Conservation (phyloP, 2,797 vertebrate species). For the Paedocypris micromegethes region DNA sequence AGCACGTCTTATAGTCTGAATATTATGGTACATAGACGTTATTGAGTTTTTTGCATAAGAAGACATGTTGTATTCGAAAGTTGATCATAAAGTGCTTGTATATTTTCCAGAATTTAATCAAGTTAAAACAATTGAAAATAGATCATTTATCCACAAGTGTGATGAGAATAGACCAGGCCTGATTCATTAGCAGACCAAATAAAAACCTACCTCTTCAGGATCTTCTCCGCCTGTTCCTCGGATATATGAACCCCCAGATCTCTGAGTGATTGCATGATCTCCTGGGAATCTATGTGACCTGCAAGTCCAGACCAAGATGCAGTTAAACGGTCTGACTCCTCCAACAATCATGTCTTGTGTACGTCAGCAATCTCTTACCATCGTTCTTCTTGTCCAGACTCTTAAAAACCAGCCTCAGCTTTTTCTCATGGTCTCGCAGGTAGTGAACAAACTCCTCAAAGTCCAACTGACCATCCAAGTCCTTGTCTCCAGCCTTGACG, state of each 20-base stretch:
- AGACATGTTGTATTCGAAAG: no score
- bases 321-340: not conserved
- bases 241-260: slow-evolving; percentile 94
- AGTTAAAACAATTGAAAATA: no score
- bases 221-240: slow-evolving; percentile 91
- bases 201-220: slow-evolving; percentile 81
- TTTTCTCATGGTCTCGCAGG: slow-evolving; percentile 93
- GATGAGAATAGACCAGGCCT: no score
- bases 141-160: no score
- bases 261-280: slow-evolving; percentile 92
- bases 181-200: slow-evolving; percentile 11
- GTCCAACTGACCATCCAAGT: slow-evolving; percentile 90
- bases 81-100: no score
- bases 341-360: no score
- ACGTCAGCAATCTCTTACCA: slow-evolving; percentile 61
- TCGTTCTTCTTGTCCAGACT: slow-evolving; percentile 95
- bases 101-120: no score
- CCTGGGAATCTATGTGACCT: slow-evolving; percentile 90
- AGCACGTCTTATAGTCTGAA: no score
- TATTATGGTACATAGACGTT: no score
- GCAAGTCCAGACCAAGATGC: slow-evolving; percentile 5
- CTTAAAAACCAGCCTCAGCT: slow-evolving; percentile 90
- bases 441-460: slow-evolving; percentile 97
- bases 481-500: slow-evolving; percentile 91
- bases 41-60: no score